Conservation (phyloP, 2,113 vertebrate species). For the Ctenodactylus gundi region DNA sequence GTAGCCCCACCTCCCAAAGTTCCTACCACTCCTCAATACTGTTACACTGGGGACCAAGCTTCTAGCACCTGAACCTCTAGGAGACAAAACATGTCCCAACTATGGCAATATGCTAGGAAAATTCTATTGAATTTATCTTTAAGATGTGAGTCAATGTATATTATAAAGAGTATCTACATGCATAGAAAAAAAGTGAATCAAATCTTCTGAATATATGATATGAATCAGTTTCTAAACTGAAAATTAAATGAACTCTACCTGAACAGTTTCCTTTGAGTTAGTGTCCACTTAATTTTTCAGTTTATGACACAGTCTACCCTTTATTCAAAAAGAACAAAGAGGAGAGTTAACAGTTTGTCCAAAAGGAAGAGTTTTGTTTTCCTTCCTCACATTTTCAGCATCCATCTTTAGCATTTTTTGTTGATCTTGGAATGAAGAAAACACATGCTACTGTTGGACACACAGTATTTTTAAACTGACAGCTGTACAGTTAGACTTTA, state of each 20-base stretch:
- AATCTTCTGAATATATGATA: background rate
- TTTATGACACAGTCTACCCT: background rate
- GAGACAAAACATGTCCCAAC: background rate
- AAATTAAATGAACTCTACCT: background rate
- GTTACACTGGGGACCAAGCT: background rate
- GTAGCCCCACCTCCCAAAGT: background rate
- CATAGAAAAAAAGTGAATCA: background rate
- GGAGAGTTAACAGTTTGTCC: constrained; percentile 9
- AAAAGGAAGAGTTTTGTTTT: background rate
- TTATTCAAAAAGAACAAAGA: background rate
- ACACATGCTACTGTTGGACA: constrained; percentile 61
- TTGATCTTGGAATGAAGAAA: constrained; percentile 74
- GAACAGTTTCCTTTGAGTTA: background rate
- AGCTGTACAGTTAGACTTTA: constrained; percentile 58
- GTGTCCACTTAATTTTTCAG: background rate
- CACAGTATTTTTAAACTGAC: constrained; percentile 74
- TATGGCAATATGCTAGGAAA: background rate
- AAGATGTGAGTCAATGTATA: background rate
- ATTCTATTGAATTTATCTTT: background rate
- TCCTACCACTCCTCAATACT: background rate
- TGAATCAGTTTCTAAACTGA: constrained; percentile 13
- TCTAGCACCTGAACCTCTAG: background rate
- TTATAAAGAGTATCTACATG: background rate
- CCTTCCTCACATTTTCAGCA: background rate
- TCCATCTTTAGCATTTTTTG: constrained; percentile 63